Conservation (phyloP, 2,888 invertebrate species). For the Rhaphigaster nebulosa region DNA sequence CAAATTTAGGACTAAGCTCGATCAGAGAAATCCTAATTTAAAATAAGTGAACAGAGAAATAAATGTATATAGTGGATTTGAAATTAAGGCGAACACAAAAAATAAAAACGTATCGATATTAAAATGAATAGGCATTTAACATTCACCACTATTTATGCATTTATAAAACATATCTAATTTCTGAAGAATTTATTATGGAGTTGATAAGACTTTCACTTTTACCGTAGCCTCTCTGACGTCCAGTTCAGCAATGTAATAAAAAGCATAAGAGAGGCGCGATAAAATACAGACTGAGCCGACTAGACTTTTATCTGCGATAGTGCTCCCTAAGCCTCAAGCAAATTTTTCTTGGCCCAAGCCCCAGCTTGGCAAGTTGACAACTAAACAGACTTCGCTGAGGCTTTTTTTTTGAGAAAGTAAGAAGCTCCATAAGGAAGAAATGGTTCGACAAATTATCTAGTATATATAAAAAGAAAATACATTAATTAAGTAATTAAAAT, state of each 20-base stretch:
- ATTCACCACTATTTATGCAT: no score
- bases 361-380: not conserved
- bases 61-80: no score
- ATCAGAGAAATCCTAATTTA: no score
- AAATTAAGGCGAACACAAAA: no score
- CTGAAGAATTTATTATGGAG: not conserved
- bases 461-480: no score
- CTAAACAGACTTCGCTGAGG: not conserved
- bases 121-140: no score
- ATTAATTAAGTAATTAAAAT: no score
- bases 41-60: no score
- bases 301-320: slow-evolving; percentile 38
- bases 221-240: not conserved
- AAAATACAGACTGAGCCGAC: not conserved
- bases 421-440: not conserved
- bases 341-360: slow-evolving; percentile 1
- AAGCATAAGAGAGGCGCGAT: not conserved
- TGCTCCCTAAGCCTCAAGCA: slow-evolving; percentile 12
- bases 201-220: not conserved
- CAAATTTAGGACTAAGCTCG: no score
- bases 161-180: no score
- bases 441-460: not conserved
- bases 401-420: not conserved
- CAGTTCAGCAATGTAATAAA: not conserved
- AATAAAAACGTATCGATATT: no score